Conservation (phyloP, 2,113 vertebrate species). For the Callipepla californica region DNA sequence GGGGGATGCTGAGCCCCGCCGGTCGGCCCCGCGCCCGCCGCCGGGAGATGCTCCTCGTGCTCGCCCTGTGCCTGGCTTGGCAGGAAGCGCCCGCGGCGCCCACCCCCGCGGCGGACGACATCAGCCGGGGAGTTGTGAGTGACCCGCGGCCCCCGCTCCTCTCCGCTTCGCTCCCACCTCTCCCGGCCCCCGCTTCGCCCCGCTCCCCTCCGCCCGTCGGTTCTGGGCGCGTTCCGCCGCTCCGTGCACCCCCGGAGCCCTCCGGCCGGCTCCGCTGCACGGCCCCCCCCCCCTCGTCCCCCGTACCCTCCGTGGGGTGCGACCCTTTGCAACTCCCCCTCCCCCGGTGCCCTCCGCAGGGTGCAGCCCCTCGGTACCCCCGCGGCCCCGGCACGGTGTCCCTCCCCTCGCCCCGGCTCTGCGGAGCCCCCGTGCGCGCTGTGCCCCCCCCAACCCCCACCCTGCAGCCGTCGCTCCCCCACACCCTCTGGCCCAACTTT, state of each 20-base stretch:
- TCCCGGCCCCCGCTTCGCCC: not conserved
- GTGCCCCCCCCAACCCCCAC: not conserved
- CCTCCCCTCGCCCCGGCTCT: not conserved
- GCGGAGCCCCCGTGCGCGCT: not conserved
- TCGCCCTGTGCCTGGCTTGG: slow-evolving; percentile 65
- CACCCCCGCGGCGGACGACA: slow-evolving; percentile 83
- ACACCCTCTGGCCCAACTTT: not conserved
- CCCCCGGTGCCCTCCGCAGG: rapidly evolving
- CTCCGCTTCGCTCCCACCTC: not conserved
- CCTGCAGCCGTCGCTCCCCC: not conserved
- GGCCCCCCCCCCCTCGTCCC: too few species aligned
- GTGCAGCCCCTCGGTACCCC: not conserved
- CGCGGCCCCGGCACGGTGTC: not conserved
- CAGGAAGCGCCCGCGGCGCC: slow-evolving; percentile 69
- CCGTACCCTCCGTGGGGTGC: not conserved
- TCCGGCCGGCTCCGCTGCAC: too few species aligned
- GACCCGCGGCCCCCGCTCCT: not conserved
- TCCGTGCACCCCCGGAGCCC: not conserved
- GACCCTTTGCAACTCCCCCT: too few species aligned
- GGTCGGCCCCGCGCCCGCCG: not conserved
- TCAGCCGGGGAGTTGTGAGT: slow-evolving; percentile 92
- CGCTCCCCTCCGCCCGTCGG: not conserved
- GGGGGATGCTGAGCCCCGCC: slow-evolving; percentile 41
- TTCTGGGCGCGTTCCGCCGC: not conserved
- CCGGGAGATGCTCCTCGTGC: slow-evolving; percentile 59